phyloP scores from a whole-genome alignment of 2,113 vertebrate genomes.

The Ophiodon elongatus region DNA sequence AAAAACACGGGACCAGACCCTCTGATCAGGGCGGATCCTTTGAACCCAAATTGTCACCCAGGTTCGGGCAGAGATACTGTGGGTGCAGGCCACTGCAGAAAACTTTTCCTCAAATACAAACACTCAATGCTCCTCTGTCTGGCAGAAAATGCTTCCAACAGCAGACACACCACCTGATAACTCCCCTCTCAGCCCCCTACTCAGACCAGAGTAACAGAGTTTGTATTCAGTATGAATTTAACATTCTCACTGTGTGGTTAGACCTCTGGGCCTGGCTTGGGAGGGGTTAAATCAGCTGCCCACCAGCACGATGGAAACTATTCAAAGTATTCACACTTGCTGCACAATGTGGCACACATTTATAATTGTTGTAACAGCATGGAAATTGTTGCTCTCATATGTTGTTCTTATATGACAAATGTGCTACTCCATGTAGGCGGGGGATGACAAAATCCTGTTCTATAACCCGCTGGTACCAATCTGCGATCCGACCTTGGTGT shows the following conservation, averaged over 20 bases:
- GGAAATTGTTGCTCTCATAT: background rate
- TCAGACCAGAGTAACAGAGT: constrained; percentile 7
- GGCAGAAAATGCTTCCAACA: background rate
- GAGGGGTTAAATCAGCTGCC: background rate
- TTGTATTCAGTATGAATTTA: constrained; percentile 25
- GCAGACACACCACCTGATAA: background rate
- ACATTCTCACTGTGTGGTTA: constrained; percentile 3
- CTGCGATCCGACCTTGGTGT: background rate
- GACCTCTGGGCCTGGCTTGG: background rate
- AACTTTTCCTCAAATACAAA: background rate
- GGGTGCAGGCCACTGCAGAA: background rate
- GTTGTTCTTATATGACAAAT: constrained; percentile 2
- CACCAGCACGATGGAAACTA: constrained; percentile 10
- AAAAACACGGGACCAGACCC: background rate
- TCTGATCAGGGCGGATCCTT: background rate
- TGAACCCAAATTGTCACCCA: constrained; percentile 6
- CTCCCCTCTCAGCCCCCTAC: background rate
- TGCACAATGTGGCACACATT: background rate
- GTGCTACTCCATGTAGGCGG: background rate
- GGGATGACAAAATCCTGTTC: background rate
- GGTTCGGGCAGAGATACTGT: constrained; percentile 15
- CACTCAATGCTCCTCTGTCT: background rate
- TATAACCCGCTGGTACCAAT: background rate
- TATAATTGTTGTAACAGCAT: constrained; percentile 11
- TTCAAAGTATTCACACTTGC: constrained; percentile 7